Conservation (phyloP, 2,888 invertebrate genomes). For the Cabera pusaria region DNA sequence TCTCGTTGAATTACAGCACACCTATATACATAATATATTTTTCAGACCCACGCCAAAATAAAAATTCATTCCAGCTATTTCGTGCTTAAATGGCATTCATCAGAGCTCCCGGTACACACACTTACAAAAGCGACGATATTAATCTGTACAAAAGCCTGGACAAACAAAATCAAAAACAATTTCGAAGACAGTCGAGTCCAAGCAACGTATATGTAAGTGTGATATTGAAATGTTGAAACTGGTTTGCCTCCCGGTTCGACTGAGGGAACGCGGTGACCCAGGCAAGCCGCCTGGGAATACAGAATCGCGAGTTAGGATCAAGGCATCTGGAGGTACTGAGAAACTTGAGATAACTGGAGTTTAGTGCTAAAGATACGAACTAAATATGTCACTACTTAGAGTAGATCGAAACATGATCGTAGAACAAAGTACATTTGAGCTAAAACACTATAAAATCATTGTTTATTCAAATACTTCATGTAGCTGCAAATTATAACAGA, state of each 20-base stretch:
- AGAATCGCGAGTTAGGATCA: slow-evolving; percentile 66
- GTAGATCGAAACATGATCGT: too few species aligned
- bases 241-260: slow-evolving; percentile 56
- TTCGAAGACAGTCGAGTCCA: slow-evolving; percentile 25
- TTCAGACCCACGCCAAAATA: too few species aligned
- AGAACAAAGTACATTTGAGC: too few species aligned
- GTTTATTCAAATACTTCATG: too few species aligned
- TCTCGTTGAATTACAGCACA: too few species aligned
- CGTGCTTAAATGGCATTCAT: neutral
- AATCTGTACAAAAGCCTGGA: slow-evolving; percentile 29
- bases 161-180: slow-evolving; percentile 36
- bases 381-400: too few species aligned
- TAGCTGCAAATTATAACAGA: too few species aligned
- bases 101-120: slow-evolving; percentile 2
- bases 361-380: too few species aligned
- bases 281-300: slow-evolving; percentile 60
- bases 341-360: slow-evolving; percentile 11
- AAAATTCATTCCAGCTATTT: too few species aligned
- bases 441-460: too few species aligned
- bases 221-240: slow-evolving; percentile 79
- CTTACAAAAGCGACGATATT: slow-evolving; percentile 19
- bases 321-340: slow-evolving; percentile 15
- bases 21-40: too few species aligned
- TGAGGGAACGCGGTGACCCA: slow-evolving; percentile 73
- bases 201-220: slow-evolving; percentile 45